Percentiles rank a stretch among this genome's conserved stretches.
These are phyloP conservation scores for Orthosia cruda DNA, from an alignment of 2,888 invertebrate genomes.

Conservation along the genomic window DNA sequence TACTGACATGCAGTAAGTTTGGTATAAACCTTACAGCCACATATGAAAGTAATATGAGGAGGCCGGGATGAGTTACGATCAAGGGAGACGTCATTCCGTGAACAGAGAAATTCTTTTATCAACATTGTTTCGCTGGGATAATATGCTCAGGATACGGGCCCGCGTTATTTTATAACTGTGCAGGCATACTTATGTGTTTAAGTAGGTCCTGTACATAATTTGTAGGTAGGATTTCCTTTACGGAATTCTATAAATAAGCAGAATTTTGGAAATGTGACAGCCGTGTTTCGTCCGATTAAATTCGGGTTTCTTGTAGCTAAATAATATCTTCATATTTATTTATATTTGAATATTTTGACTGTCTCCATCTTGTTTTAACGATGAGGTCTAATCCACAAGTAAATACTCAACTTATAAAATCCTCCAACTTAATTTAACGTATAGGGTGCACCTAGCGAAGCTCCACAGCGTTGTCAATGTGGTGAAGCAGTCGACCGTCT, in stretches of 20 bases:
- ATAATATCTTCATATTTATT: too few relatives aligned
- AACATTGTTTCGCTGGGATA: constrained; percentile 80
- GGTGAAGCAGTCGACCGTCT: too few relatives aligned
- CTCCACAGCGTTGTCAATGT: too few relatives aligned
- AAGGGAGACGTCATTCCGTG: constrained; percentile 80
- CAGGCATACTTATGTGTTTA: constrained; percentile 49
- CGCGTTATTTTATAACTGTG: constrained; percentile 71
- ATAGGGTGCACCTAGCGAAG: too few relatives aligned
- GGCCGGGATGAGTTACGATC: constrained; percentile 82
- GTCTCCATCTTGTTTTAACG: too few relatives aligned
- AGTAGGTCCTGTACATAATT: constrained; percentile 20
- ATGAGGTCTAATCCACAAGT: too few relatives aligned
- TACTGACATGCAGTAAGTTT: constrained; percentile 68
- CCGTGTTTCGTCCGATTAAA: background rate
- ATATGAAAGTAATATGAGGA: constrained; percentile 81
- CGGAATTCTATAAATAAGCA: background rate
- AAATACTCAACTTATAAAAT: background rate
- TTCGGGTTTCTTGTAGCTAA: background rate
- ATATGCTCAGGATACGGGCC: constrained; percentile 69
- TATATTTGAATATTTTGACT: too few relatives aligned
- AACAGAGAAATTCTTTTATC: constrained; percentile 83
- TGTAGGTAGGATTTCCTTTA: too few relatives aligned
- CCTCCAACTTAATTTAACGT: too few relatives aligned
- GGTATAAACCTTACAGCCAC: constrained; percentile 75
- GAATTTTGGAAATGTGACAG: constrained; percentile 1